Evolutionary conservation across 2,888 invertebrate species (phyloP), one percentile per base, ranked within the genome.

Genomic region (Isoperla grammatica): DNA sequence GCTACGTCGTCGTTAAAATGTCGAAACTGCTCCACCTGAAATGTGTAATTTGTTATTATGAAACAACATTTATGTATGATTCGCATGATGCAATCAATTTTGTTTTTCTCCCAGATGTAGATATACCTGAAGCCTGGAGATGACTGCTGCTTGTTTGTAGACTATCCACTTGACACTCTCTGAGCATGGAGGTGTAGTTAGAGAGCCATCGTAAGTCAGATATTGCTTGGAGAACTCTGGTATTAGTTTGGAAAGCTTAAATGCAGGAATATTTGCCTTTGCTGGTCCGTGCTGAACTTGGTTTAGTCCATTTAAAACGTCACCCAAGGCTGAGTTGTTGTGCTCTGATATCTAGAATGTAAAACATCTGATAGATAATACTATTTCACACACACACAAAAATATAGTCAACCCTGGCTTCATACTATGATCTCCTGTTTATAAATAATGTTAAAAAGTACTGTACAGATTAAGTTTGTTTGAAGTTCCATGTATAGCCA

Each of bases 151-250:
- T 56, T 72, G 71, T 60, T 86, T 75, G 1, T 81, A 79, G n/a
- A 86, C 74, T 5, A 86, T 64, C 86, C 86, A 87, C 20, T 82
- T 71, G 22, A 84, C 74, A 0, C 73, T 73, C 64, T 77, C 77
- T 0, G 75, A 69, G 13, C 79, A 78, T 4, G 69, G 70, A 1
- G 71, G 71, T 0, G 79, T 79, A 1, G 70, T 71, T 43, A 85
- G 70, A 11, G 74, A 75, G 1, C 86, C 86, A 79, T 82, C 82
- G 67, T 86, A 87, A 1, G 83, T 64, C 64, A 84, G 83, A 68
- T 84, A 87, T 69, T 86, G 85, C 64, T 78, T 75, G 11, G 68
- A 70, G 68, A 87, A 86, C 69, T 80, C 75, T 2, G 77, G 78
- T 8, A 85, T 60, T 0, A 84, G 72, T 1, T 71, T 72, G 1